These are phyloP conservation scores for Labrus mixtus DNA, from an alignment of 2,113 vertebrate genomes.

Conservation along the genomic window DNA sequence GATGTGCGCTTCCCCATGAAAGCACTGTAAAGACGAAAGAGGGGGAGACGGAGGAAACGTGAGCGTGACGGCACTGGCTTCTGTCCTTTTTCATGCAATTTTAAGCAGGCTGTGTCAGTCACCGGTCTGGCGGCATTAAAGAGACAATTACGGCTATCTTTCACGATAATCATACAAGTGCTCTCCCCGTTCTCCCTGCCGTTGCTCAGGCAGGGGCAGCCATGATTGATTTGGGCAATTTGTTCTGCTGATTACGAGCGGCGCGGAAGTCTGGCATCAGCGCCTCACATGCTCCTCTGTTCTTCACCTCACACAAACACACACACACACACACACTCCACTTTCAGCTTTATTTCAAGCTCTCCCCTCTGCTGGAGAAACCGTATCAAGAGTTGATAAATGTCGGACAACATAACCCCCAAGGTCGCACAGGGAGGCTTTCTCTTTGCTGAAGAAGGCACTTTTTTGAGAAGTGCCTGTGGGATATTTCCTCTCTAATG, in stretches of 20 bases:
- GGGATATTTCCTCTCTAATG: slow-evolving; percentile 37
- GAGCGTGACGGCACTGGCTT: slow-evolving; percentile 13
- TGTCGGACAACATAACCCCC: slow-evolving; percentile 63
- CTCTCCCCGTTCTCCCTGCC: slow-evolving; percentile 63
- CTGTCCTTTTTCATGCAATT: slow-evolving; percentile 74
- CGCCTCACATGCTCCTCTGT: slow-evolving; percentile 24
- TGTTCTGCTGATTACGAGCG: slow-evolving; percentile 84
- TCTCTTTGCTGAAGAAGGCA: slow-evolving; percentile 58
- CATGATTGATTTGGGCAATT: slow-evolving; percentile 87
- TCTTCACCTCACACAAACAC: slow-evolving; percentile 35
- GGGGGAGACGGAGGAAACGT: neutral
- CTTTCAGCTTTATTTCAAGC: slow-evolving; percentile 53
- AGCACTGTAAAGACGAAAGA: slow-evolving; percentile 37
- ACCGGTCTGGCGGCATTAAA: slow-evolving; percentile 74
- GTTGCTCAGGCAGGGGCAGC: slow-evolving; percentile 71
- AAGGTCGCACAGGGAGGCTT: slow-evolving; percentile 60
- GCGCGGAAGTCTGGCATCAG: slow-evolving; percentile 68
- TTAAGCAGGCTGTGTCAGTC: slow-evolving; percentile 80
- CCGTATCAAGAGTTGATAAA: slow-evolving; percentile 65
- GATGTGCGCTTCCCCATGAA: slow-evolving; percentile 57
- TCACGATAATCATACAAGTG: slow-evolving; percentile 85
- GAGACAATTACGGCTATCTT: slow-evolving; percentile 85
- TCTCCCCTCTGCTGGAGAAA: slow-evolving; percentile 36
- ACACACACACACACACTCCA: slow-evolving; percentile 12
- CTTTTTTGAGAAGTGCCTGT: slow-evolving; percentile 41